Evolutionary conservation across 2,888 invertebrate genomes (phyloP).

Genomic region (Tetropium fuscum): DNA sequence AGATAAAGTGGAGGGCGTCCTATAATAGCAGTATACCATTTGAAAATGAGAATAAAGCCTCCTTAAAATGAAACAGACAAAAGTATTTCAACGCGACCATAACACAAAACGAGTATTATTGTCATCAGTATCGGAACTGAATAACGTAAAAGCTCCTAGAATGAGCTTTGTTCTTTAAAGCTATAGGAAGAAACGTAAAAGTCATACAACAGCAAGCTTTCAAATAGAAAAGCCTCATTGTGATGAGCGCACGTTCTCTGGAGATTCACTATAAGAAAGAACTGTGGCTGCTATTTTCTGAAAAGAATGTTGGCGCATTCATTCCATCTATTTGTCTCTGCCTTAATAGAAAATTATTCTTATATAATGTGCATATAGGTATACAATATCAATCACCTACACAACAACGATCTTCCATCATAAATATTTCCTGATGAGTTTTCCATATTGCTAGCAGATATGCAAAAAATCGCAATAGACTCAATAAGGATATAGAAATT

Average conservation of each 20-base stretch:
- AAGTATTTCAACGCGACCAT: constrained; percentile 55
- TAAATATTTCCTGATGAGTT: too few relatives aligned
- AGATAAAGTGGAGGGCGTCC: neutral
- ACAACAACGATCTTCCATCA: constrained; percentile 8
- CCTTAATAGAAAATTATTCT: constrained; percentile 57
- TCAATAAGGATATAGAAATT: too few relatives aligned
- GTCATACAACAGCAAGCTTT: constrained; percentile 63
- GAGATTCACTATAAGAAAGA: constrained; percentile 60
- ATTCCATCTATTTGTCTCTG: constrained; percentile 52
- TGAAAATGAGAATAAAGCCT: constrained; percentile 42
- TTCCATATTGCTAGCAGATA: too few relatives aligned
- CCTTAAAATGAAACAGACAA: constrained; percentile 37
- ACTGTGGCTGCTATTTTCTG: constrained; percentile 65
- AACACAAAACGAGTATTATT: constrained; percentile 61
- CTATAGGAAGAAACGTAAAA: constrained; percentile 64
- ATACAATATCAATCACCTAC: constrained; percentile 20
- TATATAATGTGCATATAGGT: constrained; percentile 36
- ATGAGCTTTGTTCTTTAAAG: constrained; percentile 63
- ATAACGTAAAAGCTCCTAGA: constrained; percentile 63
- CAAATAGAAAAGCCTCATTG: constrained; percentile 61
- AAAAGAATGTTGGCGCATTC: constrained; percentile 61
- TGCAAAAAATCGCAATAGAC: too few relatives aligned
- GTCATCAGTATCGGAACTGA: constrained; percentile 63
- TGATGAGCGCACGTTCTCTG: constrained; percentile 59
- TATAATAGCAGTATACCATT: constrained; percentile 31